Base-by-base conservation (phyloP, 2,797 vertebrate genomes). In the Sebastes iracundus region DNA sequence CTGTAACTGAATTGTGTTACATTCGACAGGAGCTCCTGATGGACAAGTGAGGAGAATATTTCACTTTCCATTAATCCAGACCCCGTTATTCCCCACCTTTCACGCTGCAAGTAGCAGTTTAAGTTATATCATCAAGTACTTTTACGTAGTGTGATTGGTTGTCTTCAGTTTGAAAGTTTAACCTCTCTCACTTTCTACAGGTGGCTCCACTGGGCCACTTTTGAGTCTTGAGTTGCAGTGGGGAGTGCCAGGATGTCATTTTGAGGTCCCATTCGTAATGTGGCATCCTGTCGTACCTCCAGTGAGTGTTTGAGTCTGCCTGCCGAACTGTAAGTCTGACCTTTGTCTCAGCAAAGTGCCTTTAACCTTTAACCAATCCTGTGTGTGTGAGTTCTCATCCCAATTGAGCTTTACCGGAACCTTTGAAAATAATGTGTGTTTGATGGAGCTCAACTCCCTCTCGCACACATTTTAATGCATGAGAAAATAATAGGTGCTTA, bases 401-500 rank as follows among this genome's bases (percentile, higher is more conserved):
- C 23, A 16, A 32, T 25, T 42, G 27, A 56, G n/a, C 22, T 5
- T 30, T 12, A 27, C 6, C 46, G 68, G 30, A 59, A 56, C 77
- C 53, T 46, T 69, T 80, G 23, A 76, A 72, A 73, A 53, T 7
- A 38, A 18, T 58, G 25, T 2, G 71, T 69, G 11, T 42, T 69
- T 38, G 6, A 64, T 68, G 28, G 25, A 69, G 55, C 56, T 78
- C 53, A 52, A 35, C 32, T 69, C 52, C 69, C 14, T 82, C 60
- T 3, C 32, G 4, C 20, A n/a, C 20, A 52, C 49, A n/a, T 1
- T 56, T 33, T 22, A 64, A 53, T 2, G 6, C 12, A 58, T 67
- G 10, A 61, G 27, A 53, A 73, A 73, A 84, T 56, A 28, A 52
- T 33, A 60, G 18, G 14, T 71, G 33, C 20, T 80, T 73, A 22